These are phyloP conservation scores for Bombus haemorrhoidalis DNA, from an alignment of 1,140 invertebrate genomes.

Conservation along the genomic window DNA sequence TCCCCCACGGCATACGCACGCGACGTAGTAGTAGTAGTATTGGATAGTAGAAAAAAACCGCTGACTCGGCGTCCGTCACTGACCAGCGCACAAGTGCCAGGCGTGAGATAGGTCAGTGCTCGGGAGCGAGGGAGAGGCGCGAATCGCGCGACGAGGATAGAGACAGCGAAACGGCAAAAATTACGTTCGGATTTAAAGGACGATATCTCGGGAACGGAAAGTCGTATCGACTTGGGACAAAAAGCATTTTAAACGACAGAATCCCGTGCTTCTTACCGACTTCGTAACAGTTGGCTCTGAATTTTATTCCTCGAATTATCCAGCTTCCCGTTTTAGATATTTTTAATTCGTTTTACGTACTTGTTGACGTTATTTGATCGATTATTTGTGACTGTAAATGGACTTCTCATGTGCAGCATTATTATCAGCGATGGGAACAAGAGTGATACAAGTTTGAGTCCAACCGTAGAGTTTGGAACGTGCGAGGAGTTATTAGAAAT, in stretches of 20 bases:
- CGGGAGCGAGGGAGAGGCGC: neutral
- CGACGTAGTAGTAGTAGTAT: neutral
- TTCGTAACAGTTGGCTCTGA: neutral
- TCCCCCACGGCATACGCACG: too few relatives aligned
- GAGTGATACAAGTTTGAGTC: neutral
- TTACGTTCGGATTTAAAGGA: neutral
- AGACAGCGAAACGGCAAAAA: neutral
- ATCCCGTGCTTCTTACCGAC: neutral
- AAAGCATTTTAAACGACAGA: neutral
- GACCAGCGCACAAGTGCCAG: neutral
- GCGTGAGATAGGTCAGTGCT: neutral
- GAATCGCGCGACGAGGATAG: neutral
- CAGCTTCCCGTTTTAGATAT: neutral
- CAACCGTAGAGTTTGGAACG: neutral
- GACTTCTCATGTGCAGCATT: too few relatives aligned
- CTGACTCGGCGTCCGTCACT: neutral
- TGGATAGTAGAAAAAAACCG: neutral
- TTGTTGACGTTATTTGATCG: neutral
- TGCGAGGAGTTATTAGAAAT: accelerated
- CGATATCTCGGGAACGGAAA: slow-evolving; percentile 10
- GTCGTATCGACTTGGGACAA: slow-evolving; percentile 1
- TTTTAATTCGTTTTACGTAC: neutral
- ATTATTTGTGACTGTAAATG: neutral
- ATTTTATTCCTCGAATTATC: neutral
- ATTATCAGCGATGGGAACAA: neutral